Evolutionary conservation across 2,797 vertebrate genomes (phyloP).

Genomic region (Pseudotriccus pelzelni): DNA sequence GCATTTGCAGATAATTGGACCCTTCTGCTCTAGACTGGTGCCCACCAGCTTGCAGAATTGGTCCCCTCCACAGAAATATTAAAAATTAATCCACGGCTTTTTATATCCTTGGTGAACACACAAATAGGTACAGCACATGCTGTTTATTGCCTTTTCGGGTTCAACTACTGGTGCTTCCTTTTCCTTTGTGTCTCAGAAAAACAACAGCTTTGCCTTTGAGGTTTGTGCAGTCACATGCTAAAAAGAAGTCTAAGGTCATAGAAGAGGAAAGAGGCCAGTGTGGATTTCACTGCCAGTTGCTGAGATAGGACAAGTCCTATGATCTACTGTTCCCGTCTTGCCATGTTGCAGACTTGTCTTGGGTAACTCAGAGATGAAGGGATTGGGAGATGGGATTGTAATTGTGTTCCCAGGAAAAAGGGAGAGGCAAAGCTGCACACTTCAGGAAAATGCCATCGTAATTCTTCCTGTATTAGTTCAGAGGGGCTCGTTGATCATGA

Average conservation of each 20-base stretch:
- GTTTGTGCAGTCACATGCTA: background rate
- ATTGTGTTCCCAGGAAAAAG: background rate
- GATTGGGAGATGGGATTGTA: background rate
- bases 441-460: background rate
- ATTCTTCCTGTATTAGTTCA: conserved; percentile 47
- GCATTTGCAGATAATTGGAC: background rate
- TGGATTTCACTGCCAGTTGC: background rate
- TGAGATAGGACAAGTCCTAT: background rate
- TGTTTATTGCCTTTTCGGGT: background rate
- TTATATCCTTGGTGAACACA: background rate
- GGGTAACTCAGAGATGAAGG: background rate
- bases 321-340: background rate
- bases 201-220: background rate
- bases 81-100: background rate
- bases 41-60: background rate
- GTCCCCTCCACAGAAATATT: background rate
- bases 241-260: background rate
- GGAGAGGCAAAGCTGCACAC: background rate
- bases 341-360: background rate
- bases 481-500: conserved; percentile 47
- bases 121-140: background rate
- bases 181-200: background rate
- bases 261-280: background rate
- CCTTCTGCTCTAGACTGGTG: background rate
- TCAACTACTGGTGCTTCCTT: background rate